Evolutionary conservation across 2,113 vertebrate species (phyloP).

Genomic region (Montifringilla adamsi): DNA sequence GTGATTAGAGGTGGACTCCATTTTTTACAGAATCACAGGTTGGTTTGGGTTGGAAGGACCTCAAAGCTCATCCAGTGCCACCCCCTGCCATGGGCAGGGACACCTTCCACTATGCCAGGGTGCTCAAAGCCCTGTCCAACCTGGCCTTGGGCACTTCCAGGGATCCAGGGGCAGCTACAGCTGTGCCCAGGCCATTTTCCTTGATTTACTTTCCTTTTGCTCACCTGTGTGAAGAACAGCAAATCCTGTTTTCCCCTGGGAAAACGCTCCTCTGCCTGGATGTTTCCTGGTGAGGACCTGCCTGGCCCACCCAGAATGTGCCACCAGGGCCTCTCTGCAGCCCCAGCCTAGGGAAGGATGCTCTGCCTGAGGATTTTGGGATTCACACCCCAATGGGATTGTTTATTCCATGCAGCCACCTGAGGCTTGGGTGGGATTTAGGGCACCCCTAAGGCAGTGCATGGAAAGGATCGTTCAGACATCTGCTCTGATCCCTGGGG

Average conservation of each 20-base stretch:
- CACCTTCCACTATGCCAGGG: background rate
- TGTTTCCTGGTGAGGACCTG: background rate
- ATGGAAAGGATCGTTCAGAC: accelerated
- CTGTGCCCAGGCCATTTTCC: background rate
- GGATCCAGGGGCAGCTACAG: background rate
- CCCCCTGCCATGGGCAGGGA: background rate
- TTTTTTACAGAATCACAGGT: background rate
- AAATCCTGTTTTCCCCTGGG: background rate
- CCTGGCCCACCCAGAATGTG: background rate
- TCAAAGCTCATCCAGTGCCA: background rate
- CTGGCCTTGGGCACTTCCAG: background rate
- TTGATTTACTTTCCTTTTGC: background rate
- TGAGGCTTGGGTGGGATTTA: background rate
- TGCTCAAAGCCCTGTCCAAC: background rate
- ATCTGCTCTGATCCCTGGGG: accelerated
- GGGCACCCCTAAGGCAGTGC: background rate
- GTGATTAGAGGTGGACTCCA: background rate
- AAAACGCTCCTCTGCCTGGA: background rate
- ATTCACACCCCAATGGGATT: background rate
- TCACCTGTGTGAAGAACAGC: background rate
- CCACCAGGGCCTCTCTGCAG: accelerated
- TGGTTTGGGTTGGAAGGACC: background rate
- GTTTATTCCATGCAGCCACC: background rate
- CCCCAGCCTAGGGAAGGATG: background rate
- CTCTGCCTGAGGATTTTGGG: background rate